Conservation (phyloP, 2,797 vertebrate species). For the Percopsis omiscomaycus region DNA sequence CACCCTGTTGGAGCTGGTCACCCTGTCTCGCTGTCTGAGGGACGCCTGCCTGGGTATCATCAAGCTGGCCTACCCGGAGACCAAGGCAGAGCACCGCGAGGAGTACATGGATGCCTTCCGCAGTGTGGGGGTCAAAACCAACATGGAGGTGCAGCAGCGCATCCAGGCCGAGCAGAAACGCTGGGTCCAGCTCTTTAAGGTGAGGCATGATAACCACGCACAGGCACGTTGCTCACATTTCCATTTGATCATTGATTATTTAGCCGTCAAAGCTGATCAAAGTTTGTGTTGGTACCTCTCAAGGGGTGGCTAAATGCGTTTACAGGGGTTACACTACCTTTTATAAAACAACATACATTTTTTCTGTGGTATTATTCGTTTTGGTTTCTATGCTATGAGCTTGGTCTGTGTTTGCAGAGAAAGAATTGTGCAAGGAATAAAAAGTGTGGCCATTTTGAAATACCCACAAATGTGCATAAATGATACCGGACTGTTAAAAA, state of each 20-base stretch:
- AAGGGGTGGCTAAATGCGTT: too few relatives aligned
- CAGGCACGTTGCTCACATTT: not conserved
- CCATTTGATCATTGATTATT: too few relatives aligned
- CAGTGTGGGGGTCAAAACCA: slow-evolving; percentile 91
- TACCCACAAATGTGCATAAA: too few relatives aligned
- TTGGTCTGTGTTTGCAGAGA: too few relatives aligned
- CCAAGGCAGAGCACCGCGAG: slow-evolving; percentile 93
- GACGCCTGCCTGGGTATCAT: slow-evolving; percentile 97
- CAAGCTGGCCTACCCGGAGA: slow-evolving; percentile 95
- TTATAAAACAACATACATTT: too few relatives aligned
- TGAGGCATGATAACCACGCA: slow-evolving; percentile 42
- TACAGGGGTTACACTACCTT: too few relatives aligned
- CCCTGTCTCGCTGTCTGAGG: slow-evolving; percentile 91
- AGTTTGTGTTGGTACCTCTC: too few relatives aligned
- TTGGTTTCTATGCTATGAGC: too few relatives aligned
- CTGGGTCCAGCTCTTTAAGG: slow-evolving; percentile 98
- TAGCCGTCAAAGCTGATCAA: not conserved
- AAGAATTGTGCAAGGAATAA: too few relatives aligned
- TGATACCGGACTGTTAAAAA: too few relatives aligned
- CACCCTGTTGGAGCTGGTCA: slow-evolving; percentile 87
- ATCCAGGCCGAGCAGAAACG: slow-evolving; percentile 93
- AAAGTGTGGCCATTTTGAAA: too few relatives aligned
- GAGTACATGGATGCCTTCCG: slow-evolving; percentile 92
- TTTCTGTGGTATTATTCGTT: too few relatives aligned
- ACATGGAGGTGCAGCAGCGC: slow-evolving; percentile 85